A percentile compares a stretch with the other conserved stretches of the same genome.
phyloP scores from a whole-genome alignment of 2,113 vertebrate species.

The Chauna torquata region DNA sequence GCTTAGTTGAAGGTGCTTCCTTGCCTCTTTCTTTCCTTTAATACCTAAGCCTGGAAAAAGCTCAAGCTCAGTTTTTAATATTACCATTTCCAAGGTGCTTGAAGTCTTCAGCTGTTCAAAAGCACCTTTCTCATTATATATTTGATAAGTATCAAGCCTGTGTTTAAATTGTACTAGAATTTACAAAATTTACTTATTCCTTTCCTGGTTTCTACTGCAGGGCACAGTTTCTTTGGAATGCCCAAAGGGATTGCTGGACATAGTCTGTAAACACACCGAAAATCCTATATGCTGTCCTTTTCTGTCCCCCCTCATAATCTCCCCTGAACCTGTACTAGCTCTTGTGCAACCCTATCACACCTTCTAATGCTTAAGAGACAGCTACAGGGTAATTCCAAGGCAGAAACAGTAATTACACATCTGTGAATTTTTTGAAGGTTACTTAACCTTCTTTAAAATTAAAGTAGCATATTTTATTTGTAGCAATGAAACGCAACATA shows the following conservation, averaged over 20 bases:
- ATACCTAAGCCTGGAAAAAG: not conserved
- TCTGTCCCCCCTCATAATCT: not conserved
- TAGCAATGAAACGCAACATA: not conserved
- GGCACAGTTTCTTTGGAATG: not conserved
- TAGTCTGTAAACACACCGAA: not conserved
- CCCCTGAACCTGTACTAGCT: not conserved
- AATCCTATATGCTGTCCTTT: not conserved
- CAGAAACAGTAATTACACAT: not conserved
- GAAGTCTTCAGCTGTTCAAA: not conserved
- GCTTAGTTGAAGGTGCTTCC: not conserved
- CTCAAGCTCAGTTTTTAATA: not conserved
- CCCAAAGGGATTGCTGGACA: not conserved
- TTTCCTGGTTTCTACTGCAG: not conserved
- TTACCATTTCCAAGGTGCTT: no score
- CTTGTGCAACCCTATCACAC: not conserved
- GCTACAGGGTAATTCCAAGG: not conserved
- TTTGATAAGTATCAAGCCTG: not conserved
- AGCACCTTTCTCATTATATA: not conserved
- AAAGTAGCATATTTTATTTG: not conserved
- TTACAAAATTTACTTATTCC: not conserved
- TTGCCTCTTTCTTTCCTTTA: not conserved
- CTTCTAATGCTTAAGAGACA: not conserved
- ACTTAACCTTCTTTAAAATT: not conserved
- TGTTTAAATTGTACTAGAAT: not conserved
- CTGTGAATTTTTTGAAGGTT: not conserved